Percentiles rank a stretch among this genome's conserved stretches.
phyloP scores from a whole-genome alignment of 1,140 invertebrate genomes.

The Luehdorfia chinensis region DNA sequence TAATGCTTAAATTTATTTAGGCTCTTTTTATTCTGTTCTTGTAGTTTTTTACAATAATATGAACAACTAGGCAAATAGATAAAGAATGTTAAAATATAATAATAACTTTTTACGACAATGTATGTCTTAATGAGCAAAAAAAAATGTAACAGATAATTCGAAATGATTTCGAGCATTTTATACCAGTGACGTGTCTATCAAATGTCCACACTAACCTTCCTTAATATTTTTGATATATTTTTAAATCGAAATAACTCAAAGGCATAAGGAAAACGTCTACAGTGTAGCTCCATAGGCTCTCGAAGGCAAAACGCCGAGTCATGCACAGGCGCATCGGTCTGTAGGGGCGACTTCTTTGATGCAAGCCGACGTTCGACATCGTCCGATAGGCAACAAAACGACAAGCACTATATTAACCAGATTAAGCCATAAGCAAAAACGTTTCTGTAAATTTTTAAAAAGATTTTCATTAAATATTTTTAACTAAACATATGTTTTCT shows the following conservation, averaged over 20 bases:
- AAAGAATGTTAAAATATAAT: too few species aligned
- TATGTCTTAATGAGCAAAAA: slow-evolving; percentile 8
- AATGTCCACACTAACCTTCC: slow-evolving; percentile 6
- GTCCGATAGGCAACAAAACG: slow-evolving; percentile 68
- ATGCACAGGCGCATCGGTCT: slow-evolving; percentile 52
- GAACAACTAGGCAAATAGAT: too few species aligned
- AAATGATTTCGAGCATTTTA: slow-evolving; percentile 12
- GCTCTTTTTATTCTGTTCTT: too few species aligned
- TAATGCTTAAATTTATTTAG: too few species aligned
- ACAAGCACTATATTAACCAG: slow-evolving; percentile 34
- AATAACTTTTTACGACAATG: too few species aligned
- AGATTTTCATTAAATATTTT: neutral
- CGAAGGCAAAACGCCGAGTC: slow-evolving; percentile 59
- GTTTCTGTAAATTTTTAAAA: neutral
- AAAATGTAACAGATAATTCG: neutral
- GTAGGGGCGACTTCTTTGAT: slow-evolving; percentile 57
- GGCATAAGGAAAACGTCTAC: slow-evolving; percentile 55
- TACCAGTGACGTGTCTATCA: slow-evolving; percentile 13
- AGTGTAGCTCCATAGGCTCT: slow-evolving; percentile 25
- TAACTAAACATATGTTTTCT: too few species aligned
- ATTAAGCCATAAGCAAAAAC: slow-evolving; percentile 30
- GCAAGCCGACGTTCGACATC: slow-evolving; percentile 68
- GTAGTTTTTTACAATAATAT: too few species aligned
- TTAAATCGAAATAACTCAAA: slow-evolving; percentile 24
- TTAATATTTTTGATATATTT: slow-evolving; percentile 16